Evolutionary conservation across 2,113 vertebrate genomes (phyloP), one percentile per base, ranked within the genome.

Genomic region (Natator depressus): DNA sequence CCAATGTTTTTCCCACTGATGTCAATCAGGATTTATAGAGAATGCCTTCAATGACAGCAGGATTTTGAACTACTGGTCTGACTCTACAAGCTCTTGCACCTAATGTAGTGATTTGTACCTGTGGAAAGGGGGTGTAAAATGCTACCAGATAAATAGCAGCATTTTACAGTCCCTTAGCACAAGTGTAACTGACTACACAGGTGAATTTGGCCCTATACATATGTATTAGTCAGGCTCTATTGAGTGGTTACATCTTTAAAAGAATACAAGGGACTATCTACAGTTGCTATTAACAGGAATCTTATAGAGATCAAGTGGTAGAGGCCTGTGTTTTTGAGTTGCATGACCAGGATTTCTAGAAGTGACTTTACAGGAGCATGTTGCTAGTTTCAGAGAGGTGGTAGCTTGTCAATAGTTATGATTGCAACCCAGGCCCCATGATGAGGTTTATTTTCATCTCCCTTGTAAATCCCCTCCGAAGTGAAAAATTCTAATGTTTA

Each of bases 41-140:
- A 42, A 42, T 84, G 27, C 5, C 75, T 90, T 81, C 79, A 59
- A 79, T 80, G 84, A 82, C 22, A 24, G 54, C 20, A 55, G 62
- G 49, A 86, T 95, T 95, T 96, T 92, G 94, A 93, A 92, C 85
- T 76, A 92, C 7, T 35, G 59, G 80, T 35, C 90, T 84, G 87
- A 83, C 94, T 69, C 81, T 86, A n/a, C 13, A 11, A 79, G 65
- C 12, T 62, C 46, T 88, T 85, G 50, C 35, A 85, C 12, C 22
- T 55, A 24, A 24, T 55, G 54, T 55, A 72, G 53, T 88, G 84
- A 82, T 0, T 0, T 6, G 6, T n/a, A 84, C 31, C n/a, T 94
- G 53, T 79, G 8, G 13, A 51, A 89, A 84, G 53, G 89, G 46
- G 83, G 51, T 22, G 80, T 65, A 75, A 93, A 93, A 55, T 50